These are phyloP conservation scores for Drosophila punjabiensis DNA, from an alignment of 1,140 invertebrate species.

Conservation along the genomic window DNA sequence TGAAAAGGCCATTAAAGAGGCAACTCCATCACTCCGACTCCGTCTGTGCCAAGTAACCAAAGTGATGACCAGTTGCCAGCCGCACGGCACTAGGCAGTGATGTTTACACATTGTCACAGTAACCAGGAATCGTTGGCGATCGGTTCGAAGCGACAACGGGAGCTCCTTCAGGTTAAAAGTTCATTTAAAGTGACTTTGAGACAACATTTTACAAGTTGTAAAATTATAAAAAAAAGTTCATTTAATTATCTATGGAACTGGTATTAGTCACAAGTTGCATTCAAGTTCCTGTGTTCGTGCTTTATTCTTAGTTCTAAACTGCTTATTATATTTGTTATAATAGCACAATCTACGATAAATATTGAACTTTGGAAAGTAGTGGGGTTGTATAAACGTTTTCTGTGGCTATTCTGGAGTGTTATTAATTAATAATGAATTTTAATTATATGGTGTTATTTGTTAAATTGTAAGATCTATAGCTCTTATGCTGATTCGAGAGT, in stretches of 20 bases:
- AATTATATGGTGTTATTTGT: not conserved
- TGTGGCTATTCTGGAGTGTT: not conserved
- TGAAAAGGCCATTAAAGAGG: constrained; percentile 52
- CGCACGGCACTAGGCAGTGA: constrained; percentile 5
- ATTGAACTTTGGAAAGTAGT: not conserved
- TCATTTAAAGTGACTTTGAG: not conserved
- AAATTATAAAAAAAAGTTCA: not conserved
- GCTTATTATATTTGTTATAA: not conserved
- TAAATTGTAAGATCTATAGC: not conserved
- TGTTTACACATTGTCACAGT: constrained; percentile 20
- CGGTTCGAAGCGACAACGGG: not conserved
- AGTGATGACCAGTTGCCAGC: constrained; percentile 21
- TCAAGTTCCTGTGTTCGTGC: not conserved
- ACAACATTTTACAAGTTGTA: not conserved
- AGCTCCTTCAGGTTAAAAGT: constrained; percentile 1
- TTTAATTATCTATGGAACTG: not conserved
- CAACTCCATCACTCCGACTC: constrained; percentile 12
- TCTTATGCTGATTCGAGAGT: no score
- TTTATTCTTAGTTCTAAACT: not conserved
- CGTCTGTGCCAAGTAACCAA: constrained; percentile 13
- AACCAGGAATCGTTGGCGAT: not conserved
- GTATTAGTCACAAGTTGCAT: not conserved
- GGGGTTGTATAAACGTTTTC: not conserved
- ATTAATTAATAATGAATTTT: not conserved
- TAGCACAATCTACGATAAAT: not conserved